A percentile compares a stretch with the other conserved stretches of the same genome.
These are phyloP conservation scores for Rhea americana DNA, from an alignment of 2,113 vertebrate genomes.

Conservation along the genomic window DNA sequence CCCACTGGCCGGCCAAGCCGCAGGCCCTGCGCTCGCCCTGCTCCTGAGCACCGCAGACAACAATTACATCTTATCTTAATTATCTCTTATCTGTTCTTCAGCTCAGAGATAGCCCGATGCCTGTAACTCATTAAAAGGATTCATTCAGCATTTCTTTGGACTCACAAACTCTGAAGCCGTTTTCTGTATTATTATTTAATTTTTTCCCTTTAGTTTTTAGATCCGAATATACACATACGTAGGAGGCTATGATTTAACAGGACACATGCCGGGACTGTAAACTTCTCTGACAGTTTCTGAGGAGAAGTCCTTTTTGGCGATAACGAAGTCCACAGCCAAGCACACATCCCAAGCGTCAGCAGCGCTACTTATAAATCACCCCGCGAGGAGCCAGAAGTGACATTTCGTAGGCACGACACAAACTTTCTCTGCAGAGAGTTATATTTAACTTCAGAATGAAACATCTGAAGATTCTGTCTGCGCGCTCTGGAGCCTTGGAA, in stretches of 20 bases:
- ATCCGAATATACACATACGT: not conserved
- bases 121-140: not conserved
- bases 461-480: not conserved
- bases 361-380: not conserved
- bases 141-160: not conserved
- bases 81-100: not conserved
- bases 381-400: not conserved
- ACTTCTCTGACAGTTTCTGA: not conserved
- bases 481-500: not conserved
- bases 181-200: rapidly evolving
- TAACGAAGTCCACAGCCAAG: not conserved
- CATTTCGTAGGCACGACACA: not conserved
- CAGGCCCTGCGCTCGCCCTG: not conserved
- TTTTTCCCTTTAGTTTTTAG: not conserved
- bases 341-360: not conserved
- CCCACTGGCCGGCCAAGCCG: not conserved
- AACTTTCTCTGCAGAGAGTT: not conserved
- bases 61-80: not conserved
- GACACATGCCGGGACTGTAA: not conserved
- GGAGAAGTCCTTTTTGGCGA: not conserved
- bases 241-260: not conserved
- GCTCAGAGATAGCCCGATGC: not conserved
- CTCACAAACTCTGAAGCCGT: not conserved
- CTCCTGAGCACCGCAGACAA: not conserved
- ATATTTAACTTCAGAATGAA: not conserved